Evolutionary conservation across 2,797 vertebrate genomes (phyloP).

Genomic region (Syngnathus rostellatus): DNA sequence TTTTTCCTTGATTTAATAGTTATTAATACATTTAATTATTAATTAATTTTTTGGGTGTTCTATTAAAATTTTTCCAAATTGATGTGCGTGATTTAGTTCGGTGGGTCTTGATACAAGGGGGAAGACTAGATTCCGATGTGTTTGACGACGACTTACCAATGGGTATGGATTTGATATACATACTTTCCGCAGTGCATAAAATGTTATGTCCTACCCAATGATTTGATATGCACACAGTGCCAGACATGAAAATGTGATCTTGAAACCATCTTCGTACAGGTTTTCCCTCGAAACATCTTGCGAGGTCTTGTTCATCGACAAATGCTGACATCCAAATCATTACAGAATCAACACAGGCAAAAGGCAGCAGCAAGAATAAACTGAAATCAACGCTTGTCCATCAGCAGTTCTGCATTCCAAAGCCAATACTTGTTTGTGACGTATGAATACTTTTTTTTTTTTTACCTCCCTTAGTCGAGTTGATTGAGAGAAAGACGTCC

Average conservation of each 20-base stretch:
- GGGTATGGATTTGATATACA: not conserved
- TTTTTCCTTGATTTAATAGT: not conserved
- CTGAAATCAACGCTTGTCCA: not conserved
- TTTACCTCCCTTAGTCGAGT: constrained; percentile 10
- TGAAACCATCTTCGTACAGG: not conserved
- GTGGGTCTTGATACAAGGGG: too few species aligned
- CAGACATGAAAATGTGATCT: not conserved
- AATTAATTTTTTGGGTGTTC: not conserved
- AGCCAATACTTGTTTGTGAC: not conserved
- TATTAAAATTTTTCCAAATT: too few species aligned
- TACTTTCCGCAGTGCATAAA: not conserved
- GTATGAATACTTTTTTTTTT: not conserved
- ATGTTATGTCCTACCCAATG: not conserved
- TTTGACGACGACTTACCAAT: not conserved
- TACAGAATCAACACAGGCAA: constrained; percentile 39
- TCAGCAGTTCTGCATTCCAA: not conserved
- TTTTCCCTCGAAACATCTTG: not conserved
- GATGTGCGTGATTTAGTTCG: too few species aligned
- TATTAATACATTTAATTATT: too few species aligned
- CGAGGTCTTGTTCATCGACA: constrained; percentile 4
- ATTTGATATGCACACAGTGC: not conserved
- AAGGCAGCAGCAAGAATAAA: not conserved
- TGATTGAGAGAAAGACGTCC: constrained; percentile 42
- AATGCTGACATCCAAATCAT: constrained; percentile 42
- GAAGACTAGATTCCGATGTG: too few species aligned